Evolutionary conservation across 2,888 invertebrate genomes (phyloP).

Genomic region (Choreutis nemorana): DNA sequence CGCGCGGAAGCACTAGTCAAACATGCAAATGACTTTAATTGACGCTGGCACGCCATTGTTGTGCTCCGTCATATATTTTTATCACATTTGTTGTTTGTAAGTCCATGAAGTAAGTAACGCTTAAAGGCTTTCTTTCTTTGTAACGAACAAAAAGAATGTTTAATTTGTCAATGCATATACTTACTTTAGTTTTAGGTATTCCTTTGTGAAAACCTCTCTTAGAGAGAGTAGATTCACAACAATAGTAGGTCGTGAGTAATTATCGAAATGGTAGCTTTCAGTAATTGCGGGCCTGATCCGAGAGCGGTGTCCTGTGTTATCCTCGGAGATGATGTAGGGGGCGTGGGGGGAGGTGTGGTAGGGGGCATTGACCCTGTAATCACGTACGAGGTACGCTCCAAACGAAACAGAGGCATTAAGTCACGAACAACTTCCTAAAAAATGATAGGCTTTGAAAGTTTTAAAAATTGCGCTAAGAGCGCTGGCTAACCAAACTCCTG

Average conservation of each 20-base stretch:
- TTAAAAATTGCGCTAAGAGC: neutral
- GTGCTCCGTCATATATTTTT: too few relatives aligned
- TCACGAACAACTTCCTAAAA: neutral
- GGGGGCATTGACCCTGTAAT: constrained; percentile 44
- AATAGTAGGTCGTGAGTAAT: constrained; percentile 8
- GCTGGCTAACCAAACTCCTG: too few relatives aligned
- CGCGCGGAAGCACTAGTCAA: constrained; percentile 22
- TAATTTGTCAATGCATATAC: too few relatives aligned
- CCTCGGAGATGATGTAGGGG: constrained; percentile 11
- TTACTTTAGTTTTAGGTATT: too few relatives aligned
- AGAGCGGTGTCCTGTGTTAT: constrained; percentile 16
- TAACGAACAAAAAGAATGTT: too few relatives aligned
- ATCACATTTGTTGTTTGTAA: too few relatives aligned
- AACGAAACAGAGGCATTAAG: neutral
- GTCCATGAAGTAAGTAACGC: too few relatives aligned
- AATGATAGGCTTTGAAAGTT: neutral
- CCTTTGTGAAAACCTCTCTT: too few relatives aligned
- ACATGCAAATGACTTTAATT: constrained; percentile 40
- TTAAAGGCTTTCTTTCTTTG: too few relatives aligned
- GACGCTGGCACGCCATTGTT: constrained; percentile 31
- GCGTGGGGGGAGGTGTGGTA: constrained; percentile 9
- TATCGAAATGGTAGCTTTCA: constrained; percentile 14
- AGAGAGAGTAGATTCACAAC: too few relatives aligned
- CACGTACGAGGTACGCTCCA: constrained; percentile 18
- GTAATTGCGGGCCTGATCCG: constrained; percentile 18